Evolutionary conservation across 2,113 vertebrate genomes (phyloP).

Genomic region (Tiliqua scincoides): DNA sequence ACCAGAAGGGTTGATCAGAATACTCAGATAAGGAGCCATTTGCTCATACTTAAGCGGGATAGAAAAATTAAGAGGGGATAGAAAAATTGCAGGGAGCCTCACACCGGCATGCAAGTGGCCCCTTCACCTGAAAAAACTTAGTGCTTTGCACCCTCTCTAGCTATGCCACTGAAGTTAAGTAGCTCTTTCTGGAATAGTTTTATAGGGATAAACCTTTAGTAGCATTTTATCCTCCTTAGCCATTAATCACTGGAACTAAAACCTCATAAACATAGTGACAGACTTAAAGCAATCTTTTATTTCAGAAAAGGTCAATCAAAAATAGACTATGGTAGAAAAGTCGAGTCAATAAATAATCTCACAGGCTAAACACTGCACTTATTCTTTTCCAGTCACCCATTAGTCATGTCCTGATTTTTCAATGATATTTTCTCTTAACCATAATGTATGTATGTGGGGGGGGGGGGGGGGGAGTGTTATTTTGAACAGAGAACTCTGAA

Average conservation of each 20-base stretch:
- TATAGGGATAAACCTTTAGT: slow-evolving; percentile 33
- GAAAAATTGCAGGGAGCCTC: too few relatives aligned
- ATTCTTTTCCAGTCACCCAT: slow-evolving; percentile 58
- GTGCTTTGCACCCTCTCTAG: too few relatives aligned
- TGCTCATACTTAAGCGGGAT: too few relatives aligned
- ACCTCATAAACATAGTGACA: slow-evolving; percentile 48
- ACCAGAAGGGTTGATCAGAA: too few relatives aligned
- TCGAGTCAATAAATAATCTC: slow-evolving; percentile 67
- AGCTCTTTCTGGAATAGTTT: slow-evolving; percentile 34
- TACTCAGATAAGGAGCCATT: too few relatives aligned
- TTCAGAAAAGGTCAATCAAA: slow-evolving; percentile 66
- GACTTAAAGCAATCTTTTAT: slow-evolving; percentile 51
- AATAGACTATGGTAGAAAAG: slow-evolving; percentile 57
- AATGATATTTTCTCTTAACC: slow-evolving; percentile 38
- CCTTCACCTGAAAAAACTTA: too few relatives aligned
- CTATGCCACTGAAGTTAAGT: too few relatives aligned
- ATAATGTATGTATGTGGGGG: not conserved
- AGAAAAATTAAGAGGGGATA: too few relatives aligned
- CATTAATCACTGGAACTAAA: slow-evolving; percentile 53
- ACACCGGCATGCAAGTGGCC: too few relatives aligned
- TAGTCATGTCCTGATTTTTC: slow-evolving; percentile 53
- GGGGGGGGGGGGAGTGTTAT: not conserved
- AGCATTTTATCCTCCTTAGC: slow-evolving; percentile 21
- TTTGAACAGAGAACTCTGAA: slow-evolving; percentile 40
- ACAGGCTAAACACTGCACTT: slow-evolving; percentile 55